Evolutionary conservation across 64 coral and sea anemone species (phyloP).

Genomic region (Montipora foliosa): DNA sequence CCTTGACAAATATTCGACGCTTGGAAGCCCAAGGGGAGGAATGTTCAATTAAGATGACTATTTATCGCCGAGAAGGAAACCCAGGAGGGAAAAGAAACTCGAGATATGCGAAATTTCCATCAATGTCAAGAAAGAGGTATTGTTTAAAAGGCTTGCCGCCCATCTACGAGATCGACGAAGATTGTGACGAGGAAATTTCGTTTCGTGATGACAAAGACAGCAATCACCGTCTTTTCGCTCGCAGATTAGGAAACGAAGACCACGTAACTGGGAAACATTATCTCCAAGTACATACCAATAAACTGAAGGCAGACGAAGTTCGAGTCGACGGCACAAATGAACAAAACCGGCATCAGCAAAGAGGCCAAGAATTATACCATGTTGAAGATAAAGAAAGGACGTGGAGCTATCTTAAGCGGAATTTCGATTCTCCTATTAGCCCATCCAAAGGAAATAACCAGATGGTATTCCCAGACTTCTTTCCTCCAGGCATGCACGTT

Average conservation of each 20-base stretch:
- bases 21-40: not conserved
- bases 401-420: conserved; percentile 25
- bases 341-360: not conserved
- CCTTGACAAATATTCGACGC: not conserved
- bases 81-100: not conserved
- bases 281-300: not conserved
- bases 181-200: not conserved
- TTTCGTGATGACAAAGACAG: not conserved
- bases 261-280: not conserved
- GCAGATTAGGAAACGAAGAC: not conserved
- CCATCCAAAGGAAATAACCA: conserved; percentile 1
- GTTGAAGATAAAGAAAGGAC: not conserved
- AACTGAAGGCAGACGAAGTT: not conserved
- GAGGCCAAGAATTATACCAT: not conserved
- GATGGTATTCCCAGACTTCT: conserved; percentile 48
- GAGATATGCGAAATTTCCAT: conserved; percentile 31
- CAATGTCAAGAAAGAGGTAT: conserved; percentile 20
- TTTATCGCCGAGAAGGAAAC: conserved; percentile 25
- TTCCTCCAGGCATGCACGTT: conserved; percentile 46
- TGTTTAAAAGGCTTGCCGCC: conserved; percentile 17
- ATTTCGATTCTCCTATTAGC: conserved; percentile 27
- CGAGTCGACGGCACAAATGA: not conserved
- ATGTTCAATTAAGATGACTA: conserved; percentile 8
- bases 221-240: not conserved
- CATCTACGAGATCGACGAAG: conserved; percentile 48